Percentiles rank a stretch among this genome's conserved stretches.
Conservation (phyloP, 2,113 vertebrate genomes). For the Spheniscus mendiculus region DNA sequence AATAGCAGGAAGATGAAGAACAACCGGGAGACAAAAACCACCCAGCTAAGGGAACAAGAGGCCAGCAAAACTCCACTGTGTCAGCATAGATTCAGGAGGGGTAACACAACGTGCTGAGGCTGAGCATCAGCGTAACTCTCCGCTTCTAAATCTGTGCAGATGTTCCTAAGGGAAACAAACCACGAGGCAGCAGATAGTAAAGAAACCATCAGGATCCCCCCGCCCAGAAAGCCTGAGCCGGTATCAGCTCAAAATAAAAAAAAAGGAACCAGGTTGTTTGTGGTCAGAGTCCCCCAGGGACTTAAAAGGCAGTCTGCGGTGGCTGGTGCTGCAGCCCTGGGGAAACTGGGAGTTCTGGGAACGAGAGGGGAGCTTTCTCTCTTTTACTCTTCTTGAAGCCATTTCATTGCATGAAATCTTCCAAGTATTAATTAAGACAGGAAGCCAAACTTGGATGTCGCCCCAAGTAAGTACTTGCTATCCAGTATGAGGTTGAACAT, state of each 20-base stretch:
- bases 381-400: not conserved
- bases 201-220: too few species aligned
- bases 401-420: not conserved
- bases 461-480: not conserved
- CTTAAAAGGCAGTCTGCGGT: not conserved
- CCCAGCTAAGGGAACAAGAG: not conserved
- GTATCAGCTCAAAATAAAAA: not conserved
- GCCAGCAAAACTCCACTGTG: not conserved
- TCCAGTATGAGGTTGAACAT: not conserved
- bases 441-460: not conserved
- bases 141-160: not conserved
- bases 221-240: not conserved
- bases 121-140: not conserved
- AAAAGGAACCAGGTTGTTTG: not conserved
- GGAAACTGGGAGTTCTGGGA: not conserved
- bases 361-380: too few species aligned
- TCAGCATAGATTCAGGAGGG: not conserved
- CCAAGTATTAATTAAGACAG: not conserved
- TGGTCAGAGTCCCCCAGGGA: not conserved
- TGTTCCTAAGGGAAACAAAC: not conserved
- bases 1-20: not conserved
- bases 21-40: not conserved
- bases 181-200: accelerated
- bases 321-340: not conserved
- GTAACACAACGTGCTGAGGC: not conserved